Evolutionary conservation across 2,888 invertebrate species (phyloP).

Genomic region (Miltochrista miniata): DNA sequence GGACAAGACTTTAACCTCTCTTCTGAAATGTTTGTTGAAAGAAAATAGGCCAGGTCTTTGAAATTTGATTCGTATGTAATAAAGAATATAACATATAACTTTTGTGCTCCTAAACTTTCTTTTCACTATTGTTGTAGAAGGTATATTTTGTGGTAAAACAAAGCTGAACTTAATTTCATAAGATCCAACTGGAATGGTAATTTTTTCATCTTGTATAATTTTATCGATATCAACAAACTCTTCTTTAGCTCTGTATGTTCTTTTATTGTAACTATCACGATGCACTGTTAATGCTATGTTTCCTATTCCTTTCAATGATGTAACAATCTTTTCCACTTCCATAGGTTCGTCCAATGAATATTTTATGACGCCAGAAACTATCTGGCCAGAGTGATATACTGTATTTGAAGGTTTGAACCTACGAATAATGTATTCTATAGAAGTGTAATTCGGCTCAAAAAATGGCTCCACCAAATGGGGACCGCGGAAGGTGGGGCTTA

Average conservation of each 20-base stretch:
- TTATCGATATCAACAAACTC: conserved; percentile 3
- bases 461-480: too few relatives aligned
- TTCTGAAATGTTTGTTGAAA: conserved; percentile 41
- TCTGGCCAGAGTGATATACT: conserved; percentile 38
- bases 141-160: conserved; percentile 38
- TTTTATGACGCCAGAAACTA: conserved; percentile 44
- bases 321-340: conserved; percentile 33
- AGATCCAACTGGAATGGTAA: conserved; percentile 15
- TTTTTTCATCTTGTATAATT: not conserved
- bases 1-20: conserved; percentile 41
- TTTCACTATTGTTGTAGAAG: conserved; percentile 34
- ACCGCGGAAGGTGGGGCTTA: too few relatives aligned
- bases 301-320: conserved; percentile 7
- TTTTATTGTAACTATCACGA: not conserved
- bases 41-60: conserved; percentile 43
- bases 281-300: not conserved
- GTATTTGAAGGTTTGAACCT: conserved; percentile 29
- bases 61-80: conserved; percentile 49
- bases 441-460: too few relatives aligned
- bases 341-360: conserved; percentile 46
- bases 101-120: conserved; percentile 13
- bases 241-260: not conserved
- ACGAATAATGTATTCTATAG: too few relatives aligned
- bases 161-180: conserved; percentile 39
- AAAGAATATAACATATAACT: conserved; percentile 38